Base-by-base conservation (phyloP, 2,888 invertebrate genomes). In the Caenorhabditis sp. region DNA sequence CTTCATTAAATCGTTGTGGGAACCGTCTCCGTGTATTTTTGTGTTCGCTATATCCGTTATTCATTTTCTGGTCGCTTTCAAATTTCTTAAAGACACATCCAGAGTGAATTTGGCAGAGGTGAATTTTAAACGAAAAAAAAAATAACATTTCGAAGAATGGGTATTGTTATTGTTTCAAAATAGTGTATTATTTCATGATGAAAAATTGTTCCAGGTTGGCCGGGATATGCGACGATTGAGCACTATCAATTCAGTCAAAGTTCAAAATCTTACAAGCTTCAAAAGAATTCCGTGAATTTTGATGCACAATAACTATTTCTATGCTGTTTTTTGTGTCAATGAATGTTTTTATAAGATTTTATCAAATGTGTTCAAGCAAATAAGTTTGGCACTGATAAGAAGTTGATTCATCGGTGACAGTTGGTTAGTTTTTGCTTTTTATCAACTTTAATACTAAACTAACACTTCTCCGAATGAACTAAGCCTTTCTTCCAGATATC, bases 21-120 rank as follows among this genome's bases (percentile, higher is more conserved):
- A 59, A 61, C 66, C 74, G 1, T 69, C 69, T 1, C 74, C 74
- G 10, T 59, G 69, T 4, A 69, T 69, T 26, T 66, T 69, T n/a
- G 74, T 69, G 0, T 69, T 66, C 23, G 49, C 24, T 2, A 58
- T 63, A 0, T 63, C 69, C 8, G 54, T 66, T 49, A 66, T 69
- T 19, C 74, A 74, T 51, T 74, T 74, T 31, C n/a, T 74, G 2
- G 66, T 74, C 17, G 74, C 74, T 2, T 74, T 60, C 36, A 57
- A 60, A 24, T 69, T 66, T 58, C 26, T 74, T 31, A 65, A 66
- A 26, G 74, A 74, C 10, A 74, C 66, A 23, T 69, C 69, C 58
- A 63, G 69, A 37, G 74, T 63, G 0, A 64, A 74, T 51, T 31
- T 74, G 19, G 60, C 63, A 58, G 74, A 74, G 31, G 74, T 74